Percentiles rank a stretch among this genome's conserved stretches.
These are phyloP conservation scores for Xenus cinereus DNA, from an alignment of 2,113 vertebrate species.

Conservation along the genomic window DNA sequence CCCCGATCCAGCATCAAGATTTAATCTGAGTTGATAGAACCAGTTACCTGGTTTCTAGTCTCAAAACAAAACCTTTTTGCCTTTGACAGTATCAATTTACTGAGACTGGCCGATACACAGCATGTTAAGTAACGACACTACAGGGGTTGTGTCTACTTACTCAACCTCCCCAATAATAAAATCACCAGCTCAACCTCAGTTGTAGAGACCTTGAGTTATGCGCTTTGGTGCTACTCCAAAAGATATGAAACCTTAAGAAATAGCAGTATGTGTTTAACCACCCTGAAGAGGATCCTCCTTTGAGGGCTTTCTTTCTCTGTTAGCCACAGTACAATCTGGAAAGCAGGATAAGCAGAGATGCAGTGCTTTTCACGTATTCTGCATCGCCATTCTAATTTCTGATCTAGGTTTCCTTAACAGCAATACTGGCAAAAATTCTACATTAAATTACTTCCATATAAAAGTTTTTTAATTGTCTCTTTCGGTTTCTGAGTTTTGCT, in stretches of 20 bases:
- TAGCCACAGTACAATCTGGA: not conserved
- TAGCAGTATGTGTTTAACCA: not conserved
- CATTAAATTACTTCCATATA: not conserved
- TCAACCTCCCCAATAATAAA: not conserved
- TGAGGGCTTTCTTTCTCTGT: not conserved
- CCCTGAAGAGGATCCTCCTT: not conserved
- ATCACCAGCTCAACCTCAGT: not conserved
- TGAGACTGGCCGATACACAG: not conserved
- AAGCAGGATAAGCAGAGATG: not conserved
- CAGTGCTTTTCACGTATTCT: not conserved
- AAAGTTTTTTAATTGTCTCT: not conserved
- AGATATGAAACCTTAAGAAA: not conserved
- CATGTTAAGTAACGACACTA: no score
- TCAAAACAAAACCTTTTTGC: not conserved
- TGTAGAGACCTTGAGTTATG: not conserved
- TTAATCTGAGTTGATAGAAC: not conserved
- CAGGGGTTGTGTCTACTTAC: not conserved
- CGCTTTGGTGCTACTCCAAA: not conserved
- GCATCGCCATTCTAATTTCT: not conserved
- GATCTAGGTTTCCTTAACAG: not conserved
- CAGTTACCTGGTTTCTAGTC: not conserved
- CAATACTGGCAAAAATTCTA: not conserved
- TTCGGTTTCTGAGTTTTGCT: not conserved
- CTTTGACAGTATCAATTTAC: not conserved
- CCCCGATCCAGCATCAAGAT: rapidly evolving